Base-by-base conservation (phyloP, 1,140 invertebrate genomes). In the Trichoplusia ni region DNA sequence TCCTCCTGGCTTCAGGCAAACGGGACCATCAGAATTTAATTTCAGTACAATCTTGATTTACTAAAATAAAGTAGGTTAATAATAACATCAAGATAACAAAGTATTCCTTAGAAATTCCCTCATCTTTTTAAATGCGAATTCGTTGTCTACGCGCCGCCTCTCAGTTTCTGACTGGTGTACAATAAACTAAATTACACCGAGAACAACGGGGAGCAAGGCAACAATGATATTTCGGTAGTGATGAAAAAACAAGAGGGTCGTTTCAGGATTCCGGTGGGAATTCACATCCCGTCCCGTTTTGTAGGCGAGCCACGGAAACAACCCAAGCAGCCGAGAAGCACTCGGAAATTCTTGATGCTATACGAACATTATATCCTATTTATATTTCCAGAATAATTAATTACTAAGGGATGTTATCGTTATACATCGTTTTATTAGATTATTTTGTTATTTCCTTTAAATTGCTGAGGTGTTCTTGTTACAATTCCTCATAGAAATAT, bases 191-290 rank as follows among this genome's bases (percentile, higher is more conserved):
- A 84, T 84, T 82, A 84, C 77, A 62, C 65, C n/a, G 71, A 79
- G 74, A 81, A 81, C 75, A 84, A 79, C 73, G 67, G 65, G 49
- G 63, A 71, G 53, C 58, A 64, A 65, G 74, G 71, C 75, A 78
- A 81, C 79, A 84, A 82, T 84, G 73, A 84, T 88, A 88, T 84
- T 84, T 82, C 72, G 77, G 75, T 73, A 69, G 67, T 62, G 64
- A 73, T 75, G 73, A 79, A 88, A 84, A 86, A 81, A 58, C 77
- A 81, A 79, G 74, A 84, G 79, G 81, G 81, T 83, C 81, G 79
- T 84, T 81, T 67, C 54, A 69, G 72, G 54, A 65, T 68, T 77
- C 83, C 83, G 73, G 49, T 58, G 83, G 81, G 83, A 81, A 81
- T 86, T 58, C 74, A 72, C 71, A 64, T 77, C 64, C 71, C 68